Percentiles rank a stretch among this genome's conserved stretches.
Conservation (phyloP, 1,140 invertebrate genomes). For the Drosophila nannoptera region DNA sequence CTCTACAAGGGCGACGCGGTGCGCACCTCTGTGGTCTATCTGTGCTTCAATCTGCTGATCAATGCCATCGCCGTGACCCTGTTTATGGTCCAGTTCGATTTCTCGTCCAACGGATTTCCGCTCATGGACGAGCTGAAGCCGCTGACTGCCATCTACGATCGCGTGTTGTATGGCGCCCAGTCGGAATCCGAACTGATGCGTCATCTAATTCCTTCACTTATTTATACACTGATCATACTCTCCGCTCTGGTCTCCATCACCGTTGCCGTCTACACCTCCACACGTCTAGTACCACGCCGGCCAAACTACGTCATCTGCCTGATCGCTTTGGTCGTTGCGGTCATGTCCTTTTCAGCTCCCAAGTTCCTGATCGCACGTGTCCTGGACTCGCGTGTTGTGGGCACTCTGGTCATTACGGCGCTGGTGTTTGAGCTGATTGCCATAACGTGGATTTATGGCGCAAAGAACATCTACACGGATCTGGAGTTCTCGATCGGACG, state of each 20-base stretch:
- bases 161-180: constrained; percentile 50
- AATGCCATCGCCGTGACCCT: constrained; percentile 76
- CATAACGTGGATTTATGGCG: constrained; percentile 77
- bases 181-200: constrained; percentile 41
- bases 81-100: constrained; percentile 78
- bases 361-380: constrained; percentile 71
- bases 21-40: constrained; percentile 75
- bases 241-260: constrained; percentile 68
- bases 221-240: constrained; percentile 66
- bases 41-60: constrained; percentile 77
- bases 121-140: constrained; percentile 74
- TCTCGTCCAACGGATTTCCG: constrained; percentile 50
- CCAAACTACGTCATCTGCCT: constrained; percentile 77
- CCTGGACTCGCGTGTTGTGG: constrained; percentile 71
- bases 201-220: constrained; percentile 64
- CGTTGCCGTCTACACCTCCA: constrained; percentile 72
- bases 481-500: constrained; percentile 78
- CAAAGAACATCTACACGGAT: constrained; percentile 78
- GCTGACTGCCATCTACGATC: constrained; percentile 75
- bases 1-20: constrained; percentile 78
- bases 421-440: constrained; percentile 76
- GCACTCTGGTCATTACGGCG: constrained; percentile 70
- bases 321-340: constrained; percentile 67
- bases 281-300: constrained; percentile 66
- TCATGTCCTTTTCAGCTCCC: constrained; percentile 69